A percentile compares a stretch with the other conserved stretches of the same genome.
Evolutionary conservation across 2,113 vertebrate species (phyloP).

Genomic region (Bubalus kerabau): DNA sequence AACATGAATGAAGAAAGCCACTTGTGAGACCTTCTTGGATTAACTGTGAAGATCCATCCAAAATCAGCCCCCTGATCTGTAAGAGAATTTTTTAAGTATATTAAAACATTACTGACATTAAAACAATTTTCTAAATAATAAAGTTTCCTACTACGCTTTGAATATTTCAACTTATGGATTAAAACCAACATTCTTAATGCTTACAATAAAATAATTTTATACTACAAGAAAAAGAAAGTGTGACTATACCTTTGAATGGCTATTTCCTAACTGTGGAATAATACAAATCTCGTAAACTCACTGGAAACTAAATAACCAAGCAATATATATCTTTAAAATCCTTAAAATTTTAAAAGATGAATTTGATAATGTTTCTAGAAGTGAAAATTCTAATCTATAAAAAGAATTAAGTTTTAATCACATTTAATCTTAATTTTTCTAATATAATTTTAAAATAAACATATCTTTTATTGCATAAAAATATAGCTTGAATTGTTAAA

Average conservation of each 20-base stretch:
- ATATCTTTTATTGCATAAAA: not conserved
- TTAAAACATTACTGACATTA: not conserved
- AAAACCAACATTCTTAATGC: not conserved
- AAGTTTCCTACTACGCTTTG: not conserved
- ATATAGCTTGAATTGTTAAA: not conserved
- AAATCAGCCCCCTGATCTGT: slow-evolving; percentile 87
- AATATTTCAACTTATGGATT: slow-evolving; percentile 8
- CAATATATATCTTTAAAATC: not conserved
- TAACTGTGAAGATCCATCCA: slow-evolving; percentile 84
- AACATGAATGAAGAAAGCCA: slow-evolving; percentile 78
- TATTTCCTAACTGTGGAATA: not conserved
- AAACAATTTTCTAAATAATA: not conserved
- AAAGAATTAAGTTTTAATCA: not conserved
- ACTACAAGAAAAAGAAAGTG: not conserved
- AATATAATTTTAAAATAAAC: not conserved
- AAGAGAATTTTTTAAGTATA: slow-evolving; percentile 15
- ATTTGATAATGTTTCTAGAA: not conserved
- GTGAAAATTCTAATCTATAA: not conserved
- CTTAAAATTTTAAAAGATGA: not conserved
- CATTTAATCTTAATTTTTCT: slow-evolving; percentile 31
- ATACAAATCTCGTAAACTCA: not conserved
- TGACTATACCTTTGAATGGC: not conserved
- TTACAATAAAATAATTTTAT: not conserved
- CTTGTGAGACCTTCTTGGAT: slow-evolving; percentile 82
- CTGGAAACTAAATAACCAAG: not conserved